Evolutionary conservation across 2,797 vertebrate genomes (phyloP).

Genomic region (Sparus aurata): DNA sequence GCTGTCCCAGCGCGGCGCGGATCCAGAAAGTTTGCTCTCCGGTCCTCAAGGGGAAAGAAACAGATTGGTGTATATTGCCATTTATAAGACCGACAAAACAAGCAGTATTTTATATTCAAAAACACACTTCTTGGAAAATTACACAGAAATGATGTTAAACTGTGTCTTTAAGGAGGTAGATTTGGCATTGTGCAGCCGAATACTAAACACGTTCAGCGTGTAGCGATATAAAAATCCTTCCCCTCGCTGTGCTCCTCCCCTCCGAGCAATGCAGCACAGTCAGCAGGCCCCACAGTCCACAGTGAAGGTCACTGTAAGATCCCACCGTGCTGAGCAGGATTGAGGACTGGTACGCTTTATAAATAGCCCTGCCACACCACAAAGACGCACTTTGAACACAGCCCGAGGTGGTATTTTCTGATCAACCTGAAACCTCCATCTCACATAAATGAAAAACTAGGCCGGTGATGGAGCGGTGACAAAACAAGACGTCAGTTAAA

Average conservation of each 20-base stretch:
- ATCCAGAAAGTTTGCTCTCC: slow-evolving; percentile 40
- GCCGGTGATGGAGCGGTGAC: neutral
- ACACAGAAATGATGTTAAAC: neutral
- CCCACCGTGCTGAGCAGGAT: slow-evolving; percentile 47
- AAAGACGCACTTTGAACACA: neutral
- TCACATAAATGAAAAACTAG: neutral
- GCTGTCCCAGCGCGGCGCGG: slow-evolving; percentile 44
- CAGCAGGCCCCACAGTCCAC: slow-evolving; percentile 51
- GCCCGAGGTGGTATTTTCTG: neutral
- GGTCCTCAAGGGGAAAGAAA: slow-evolving; percentile 10
- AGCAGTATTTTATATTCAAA: too few species aligned
- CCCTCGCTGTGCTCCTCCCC: slow-evolving; percentile 33
- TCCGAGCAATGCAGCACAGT: slow-evolving; percentile 33
- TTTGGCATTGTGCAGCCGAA: neutral
- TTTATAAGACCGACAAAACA: neutral
- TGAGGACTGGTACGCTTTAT: slow-evolving; percentile 69
- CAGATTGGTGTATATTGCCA: slow-evolving; percentile 8
- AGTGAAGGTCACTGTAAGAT: slow-evolving; percentile 77
- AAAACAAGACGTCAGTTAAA: neutral
- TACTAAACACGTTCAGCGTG: neutral
- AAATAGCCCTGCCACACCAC: slow-evolving; percentile 72
- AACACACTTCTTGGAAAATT: neutral
- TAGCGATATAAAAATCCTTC: neutral
- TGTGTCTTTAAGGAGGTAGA: neutral
- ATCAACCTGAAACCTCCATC: neutral